These are phyloP conservation scores for Cataglyphis altisquamis DNA, from an alignment of 2,888 invertebrate genomes.

Conservation along the genomic window DNA sequence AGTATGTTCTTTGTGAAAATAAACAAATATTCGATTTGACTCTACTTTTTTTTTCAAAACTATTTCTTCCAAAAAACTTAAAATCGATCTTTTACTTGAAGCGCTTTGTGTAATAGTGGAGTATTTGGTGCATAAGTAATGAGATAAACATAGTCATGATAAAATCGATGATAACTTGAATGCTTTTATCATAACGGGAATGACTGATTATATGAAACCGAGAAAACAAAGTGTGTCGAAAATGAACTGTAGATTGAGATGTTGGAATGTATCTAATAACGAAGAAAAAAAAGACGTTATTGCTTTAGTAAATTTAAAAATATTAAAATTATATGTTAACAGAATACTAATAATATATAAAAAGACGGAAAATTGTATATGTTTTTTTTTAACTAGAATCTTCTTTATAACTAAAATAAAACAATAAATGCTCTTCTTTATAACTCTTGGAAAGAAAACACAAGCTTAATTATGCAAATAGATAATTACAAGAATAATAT, in stretches of 20 bases:
- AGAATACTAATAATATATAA: neutral
- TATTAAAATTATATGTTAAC: neutral
- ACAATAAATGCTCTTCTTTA: neutral
- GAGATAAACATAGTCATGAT: neutral
- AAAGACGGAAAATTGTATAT: neutral
- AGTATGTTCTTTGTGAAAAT: neutral
- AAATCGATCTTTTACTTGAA: neutral
- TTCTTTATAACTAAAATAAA: neutral
- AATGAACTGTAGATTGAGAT: neutral
- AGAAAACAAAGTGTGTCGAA: neutral
- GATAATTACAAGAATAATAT: neutral
- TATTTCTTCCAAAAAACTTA: neutral
- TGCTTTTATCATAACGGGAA: neutral
- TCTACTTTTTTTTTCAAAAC: neutral
- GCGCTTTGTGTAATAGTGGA: neutral
- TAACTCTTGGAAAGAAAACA: neutral
- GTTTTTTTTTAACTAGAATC: neutral
- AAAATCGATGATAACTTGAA: constrained; percentile 3
- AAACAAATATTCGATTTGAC: neutral
- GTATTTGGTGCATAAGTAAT: neutral
- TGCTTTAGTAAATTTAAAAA: neutral
- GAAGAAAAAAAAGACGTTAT: neutral
- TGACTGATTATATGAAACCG: neutral
- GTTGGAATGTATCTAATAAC: neutral
- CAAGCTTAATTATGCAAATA: neutral